Conservation (phyloP, 2,888 invertebrate species). For the Phasia obesa region DNA sequence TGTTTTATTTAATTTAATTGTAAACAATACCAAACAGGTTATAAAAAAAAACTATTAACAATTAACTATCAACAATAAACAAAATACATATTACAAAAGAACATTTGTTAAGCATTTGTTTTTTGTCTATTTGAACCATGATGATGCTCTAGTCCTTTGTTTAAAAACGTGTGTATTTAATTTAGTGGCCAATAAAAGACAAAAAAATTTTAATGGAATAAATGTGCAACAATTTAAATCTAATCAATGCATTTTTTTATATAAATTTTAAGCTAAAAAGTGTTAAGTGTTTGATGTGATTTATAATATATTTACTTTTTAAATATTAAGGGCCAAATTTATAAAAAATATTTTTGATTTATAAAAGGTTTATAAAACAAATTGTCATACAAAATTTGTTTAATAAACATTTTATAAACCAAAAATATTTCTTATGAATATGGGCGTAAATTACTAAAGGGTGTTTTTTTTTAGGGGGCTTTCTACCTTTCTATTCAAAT, state of each 20-base stretch:
- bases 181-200: slow-evolving; percentile 12
- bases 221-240: slow-evolving; percentile 20
- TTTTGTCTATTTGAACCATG: slow-evolving; percentile 6
- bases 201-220: background rate
- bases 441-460: no score
- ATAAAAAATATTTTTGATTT: no score
- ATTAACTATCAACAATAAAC: background rate
- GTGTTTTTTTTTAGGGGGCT: no score
- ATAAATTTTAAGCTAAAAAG: background rate
- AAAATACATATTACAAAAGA: slow-evolving; percentile 17
- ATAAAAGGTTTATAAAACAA: no score
- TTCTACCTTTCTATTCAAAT: no score
- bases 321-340: no score
- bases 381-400: no score
- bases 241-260: slow-evolving; percentile 38
- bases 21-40: slow-evolving; percentile 18
- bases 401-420: no score
- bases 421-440: no score
- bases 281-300: background rate
- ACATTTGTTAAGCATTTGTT: slow-evolving; percentile 29
- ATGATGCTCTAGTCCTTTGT: slow-evolving; percentile 19
- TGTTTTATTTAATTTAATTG: slow-evolving; percentile 5
- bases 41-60: background rate
- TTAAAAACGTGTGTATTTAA: slow-evolving; percentile 41
- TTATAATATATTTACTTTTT: background rate